These are phyloP conservation scores for Cyanoramphus novaezelandiae DNA, from an alignment of 2,113 vertebrate genomes.

Conservation along the genomic window DNA sequence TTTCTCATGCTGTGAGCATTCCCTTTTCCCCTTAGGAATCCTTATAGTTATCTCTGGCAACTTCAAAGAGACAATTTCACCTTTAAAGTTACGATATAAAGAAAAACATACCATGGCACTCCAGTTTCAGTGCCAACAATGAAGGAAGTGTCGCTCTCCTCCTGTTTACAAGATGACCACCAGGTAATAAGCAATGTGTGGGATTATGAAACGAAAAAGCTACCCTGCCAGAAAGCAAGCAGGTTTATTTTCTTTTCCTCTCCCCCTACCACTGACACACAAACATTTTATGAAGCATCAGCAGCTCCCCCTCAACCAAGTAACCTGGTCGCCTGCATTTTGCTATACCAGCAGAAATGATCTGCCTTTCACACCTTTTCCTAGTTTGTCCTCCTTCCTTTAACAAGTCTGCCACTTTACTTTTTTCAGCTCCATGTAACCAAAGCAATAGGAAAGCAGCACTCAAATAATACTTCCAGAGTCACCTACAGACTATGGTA, in stretches of 20 bases:
- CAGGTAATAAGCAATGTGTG: background rate
- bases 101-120: background rate
- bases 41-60: background rate
- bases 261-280: background rate
- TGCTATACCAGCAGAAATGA: background rate
- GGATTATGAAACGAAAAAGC: background rate
- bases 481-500: rapidly evolving
- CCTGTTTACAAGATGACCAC: background rate
- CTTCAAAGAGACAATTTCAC: background rate
- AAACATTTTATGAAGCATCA: background rate
- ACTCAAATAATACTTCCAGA: background rate
- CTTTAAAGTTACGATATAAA: background rate
- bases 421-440: background rate
- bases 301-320: background rate
- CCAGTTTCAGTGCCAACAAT: background rate
- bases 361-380: background rate
- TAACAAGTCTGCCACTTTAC: background rate
- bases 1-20: background rate
- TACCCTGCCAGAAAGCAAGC: background rate
- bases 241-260: background rate
- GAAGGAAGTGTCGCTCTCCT: background rate
- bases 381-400: background rate
- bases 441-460: background rate
- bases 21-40: background rate
- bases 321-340: background rate